Evolutionary conservation across 2,888 invertebrate species (phyloP).

Genomic region (Plebejus anna): DNA sequence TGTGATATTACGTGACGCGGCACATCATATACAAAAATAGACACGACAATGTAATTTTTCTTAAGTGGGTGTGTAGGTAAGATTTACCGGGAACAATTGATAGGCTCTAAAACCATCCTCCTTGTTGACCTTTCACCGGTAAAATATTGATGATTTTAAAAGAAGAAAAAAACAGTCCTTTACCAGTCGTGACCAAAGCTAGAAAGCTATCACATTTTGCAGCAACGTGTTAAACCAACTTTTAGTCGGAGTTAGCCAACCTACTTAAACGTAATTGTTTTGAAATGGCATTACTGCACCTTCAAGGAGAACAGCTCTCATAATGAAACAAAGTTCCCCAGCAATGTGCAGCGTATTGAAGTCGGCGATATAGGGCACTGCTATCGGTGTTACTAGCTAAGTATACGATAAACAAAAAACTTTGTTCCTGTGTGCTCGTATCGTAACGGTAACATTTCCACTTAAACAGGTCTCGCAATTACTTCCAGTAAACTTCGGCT

Average conservation of each 20-base stretch:
- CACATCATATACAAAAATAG: too few relatives aligned
- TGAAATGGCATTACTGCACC: conserved; percentile 15
- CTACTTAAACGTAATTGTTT: conserved; percentile 10
- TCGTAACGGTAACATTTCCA: not conserved
- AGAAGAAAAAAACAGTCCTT: not conserved
- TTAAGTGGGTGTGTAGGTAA: too few relatives aligned
- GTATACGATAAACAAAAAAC: conserved; percentile 18
- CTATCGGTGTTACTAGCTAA: not conserved
- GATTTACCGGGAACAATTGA: too few relatives aligned
- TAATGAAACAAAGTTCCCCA: conserved; percentile 13
- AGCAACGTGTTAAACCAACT: not conserved
- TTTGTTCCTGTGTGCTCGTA: not conserved
- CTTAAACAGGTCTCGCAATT: not conserved
- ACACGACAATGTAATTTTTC: too few relatives aligned
- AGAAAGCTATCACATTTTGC: not conserved
- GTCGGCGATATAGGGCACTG: not conserved
- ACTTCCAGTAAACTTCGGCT: not conserved
- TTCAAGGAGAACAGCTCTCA: not conserved
- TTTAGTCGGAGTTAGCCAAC: not conserved
- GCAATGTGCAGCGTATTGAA: conserved; percentile 9
- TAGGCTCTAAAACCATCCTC: too few relatives aligned
- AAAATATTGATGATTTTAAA: too few relatives aligned
- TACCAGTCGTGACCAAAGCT: not conserved
- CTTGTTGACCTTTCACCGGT: too few relatives aligned
- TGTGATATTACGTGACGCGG: too few relatives aligned